Evolutionary conservation across 2,797 vertebrate genomes (phyloP).

Genomic region (Arrhamphus sclerolepis): DNA sequence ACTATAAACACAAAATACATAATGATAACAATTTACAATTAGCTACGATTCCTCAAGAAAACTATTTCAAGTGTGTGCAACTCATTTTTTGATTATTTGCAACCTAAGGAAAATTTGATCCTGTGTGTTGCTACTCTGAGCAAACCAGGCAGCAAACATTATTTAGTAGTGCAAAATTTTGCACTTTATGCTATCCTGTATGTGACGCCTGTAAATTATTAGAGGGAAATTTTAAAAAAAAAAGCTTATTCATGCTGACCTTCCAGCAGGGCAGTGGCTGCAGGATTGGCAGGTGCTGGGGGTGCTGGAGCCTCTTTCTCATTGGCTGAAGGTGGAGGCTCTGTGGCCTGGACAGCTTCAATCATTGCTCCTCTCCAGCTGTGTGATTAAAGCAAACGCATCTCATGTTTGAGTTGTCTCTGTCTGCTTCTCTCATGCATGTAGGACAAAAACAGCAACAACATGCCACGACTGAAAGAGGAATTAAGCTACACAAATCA

Average conservation of each 20-base stretch:
- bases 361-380: constrained; percentile 94
- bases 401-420: constrained; percentile 5
- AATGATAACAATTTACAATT: constrained; percentile 7
- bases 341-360: constrained; percentile 85
- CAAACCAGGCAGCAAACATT: too few relatives aligned
- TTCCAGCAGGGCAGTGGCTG: constrained; percentile 35
- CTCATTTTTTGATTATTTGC: too few relatives aligned
- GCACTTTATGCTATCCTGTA: too few relatives aligned
- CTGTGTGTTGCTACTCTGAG: too few relatives aligned
- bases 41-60: background rate
- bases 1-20: constrained; percentile 19
- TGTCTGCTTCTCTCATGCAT: background rate
- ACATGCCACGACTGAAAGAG: background rate
- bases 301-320: constrained; percentile 60
- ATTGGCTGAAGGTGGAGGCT: constrained; percentile 76
- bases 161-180: too few relatives aligned
- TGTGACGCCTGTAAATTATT: too few relatives aligned
- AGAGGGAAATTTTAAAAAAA: too few relatives aligned
- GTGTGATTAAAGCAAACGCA: background rate
- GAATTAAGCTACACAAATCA: constrained; percentile 40
- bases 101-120: too few relatives aligned
- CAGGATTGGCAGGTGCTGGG: constrained; percentile 31
- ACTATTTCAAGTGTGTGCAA: too few relatives aligned
- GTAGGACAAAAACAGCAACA: background rate
- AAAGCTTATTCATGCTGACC: too few relatives aligned